A percentile compares a stretch with the other conserved stretches of the same genome.
phyloP scores from a whole-genome alignment of 2,888 invertebrate species.

The Heterodera filipjevi region DNA sequence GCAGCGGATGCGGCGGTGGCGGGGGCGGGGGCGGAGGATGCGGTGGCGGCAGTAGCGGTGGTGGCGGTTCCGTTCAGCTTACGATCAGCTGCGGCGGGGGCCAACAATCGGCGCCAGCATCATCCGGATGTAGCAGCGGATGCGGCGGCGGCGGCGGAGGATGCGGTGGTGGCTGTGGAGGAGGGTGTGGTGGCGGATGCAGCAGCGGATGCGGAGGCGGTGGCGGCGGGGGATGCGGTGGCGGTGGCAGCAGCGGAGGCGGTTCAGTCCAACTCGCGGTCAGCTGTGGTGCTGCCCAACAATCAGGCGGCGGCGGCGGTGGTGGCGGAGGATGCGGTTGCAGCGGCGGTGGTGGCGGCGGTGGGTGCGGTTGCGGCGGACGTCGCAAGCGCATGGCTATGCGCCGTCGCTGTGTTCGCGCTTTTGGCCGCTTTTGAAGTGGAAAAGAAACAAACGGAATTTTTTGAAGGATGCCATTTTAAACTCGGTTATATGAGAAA shows the following conservation, averaged over 20 bases:
- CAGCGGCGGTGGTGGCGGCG: not conserved
- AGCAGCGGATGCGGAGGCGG: not conserved
- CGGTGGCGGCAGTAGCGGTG: not conserved
- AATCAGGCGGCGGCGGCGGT: not conserved
- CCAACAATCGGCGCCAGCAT: not conserved
- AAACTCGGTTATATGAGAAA: not conserved
- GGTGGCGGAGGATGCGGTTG: not conserved
- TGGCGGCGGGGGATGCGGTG: not conserved
- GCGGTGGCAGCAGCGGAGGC: not conserved
- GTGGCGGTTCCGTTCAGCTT: not conserved
- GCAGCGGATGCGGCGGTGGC: not conserved
- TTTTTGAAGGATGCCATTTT: not conserved
- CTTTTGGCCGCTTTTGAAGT: not conserved
- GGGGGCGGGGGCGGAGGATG: too few relatives aligned
- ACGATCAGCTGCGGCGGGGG: not conserved
- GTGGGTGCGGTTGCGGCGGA: not conserved
- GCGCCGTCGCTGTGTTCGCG: not conserved
- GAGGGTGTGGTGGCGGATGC: not conserved
- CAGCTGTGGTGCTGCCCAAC: too few relatives aligned
- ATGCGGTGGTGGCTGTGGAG: not conserved
- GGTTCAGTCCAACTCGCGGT: too few relatives aligned
- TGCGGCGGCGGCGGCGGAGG: not conserved
- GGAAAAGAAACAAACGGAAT: not conserved
- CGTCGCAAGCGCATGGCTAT: constrained; percentile 1
- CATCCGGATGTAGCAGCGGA: not conserved